phyloP scores from a whole-genome alignment of 1,140 invertebrate species.

The Drosophila ohnishii region DNA sequence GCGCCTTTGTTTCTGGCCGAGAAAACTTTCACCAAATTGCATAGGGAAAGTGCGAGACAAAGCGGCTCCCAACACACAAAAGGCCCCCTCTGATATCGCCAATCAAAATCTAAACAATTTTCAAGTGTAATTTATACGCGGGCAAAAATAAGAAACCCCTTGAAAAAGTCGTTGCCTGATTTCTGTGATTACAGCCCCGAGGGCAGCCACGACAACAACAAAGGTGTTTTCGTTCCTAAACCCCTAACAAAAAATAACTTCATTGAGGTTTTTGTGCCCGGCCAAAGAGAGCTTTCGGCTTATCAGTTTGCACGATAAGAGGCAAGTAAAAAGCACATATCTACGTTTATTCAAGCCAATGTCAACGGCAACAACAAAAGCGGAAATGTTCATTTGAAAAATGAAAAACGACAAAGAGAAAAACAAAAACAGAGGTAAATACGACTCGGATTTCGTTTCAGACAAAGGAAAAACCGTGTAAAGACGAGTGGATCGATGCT shows the following conservation, averaged over 20 bases:
- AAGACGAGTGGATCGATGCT: slow-evolving; percentile 28
- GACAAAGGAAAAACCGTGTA: slow-evolving; percentile 18
- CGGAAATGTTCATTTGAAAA: slow-evolving; percentile 45
- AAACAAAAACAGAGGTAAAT: slow-evolving; percentile 23
- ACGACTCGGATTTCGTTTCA: slow-evolving; percentile 3
- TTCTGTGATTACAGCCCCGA: slow-evolving; percentile 45
- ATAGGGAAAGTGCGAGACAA: slow-evolving; percentile 43
- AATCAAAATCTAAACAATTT: slow-evolving; percentile 55
- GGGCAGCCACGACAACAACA: background rate
- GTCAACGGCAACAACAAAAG: slow-evolving; percentile 45
- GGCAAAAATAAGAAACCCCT: slow-evolving; percentile 27
- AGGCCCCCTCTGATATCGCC: slow-evolving; percentile 28
- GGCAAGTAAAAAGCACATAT: slow-evolving; percentile 20
- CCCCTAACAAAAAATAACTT: slow-evolving; percentile 11
- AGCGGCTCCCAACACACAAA: slow-evolving; percentile 22
- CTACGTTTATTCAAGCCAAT: slow-evolving; percentile 47
- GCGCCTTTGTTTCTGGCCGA: slow-evolving; percentile 36
- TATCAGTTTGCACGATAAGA: slow-evolving; percentile 76
- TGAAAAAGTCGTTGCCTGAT: slow-evolving; percentile 55
- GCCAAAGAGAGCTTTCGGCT: slow-evolving; percentile 39
- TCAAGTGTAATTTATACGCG: slow-evolving; percentile 59
- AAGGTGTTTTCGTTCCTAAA: slow-evolving; percentile 13
- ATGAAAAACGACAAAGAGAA: slow-evolving; percentile 2
- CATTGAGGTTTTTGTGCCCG: slow-evolving; percentile 62
- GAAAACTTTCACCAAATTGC: slow-evolving; percentile 54